Base-by-base conservation (phyloP, 2,888 invertebrate genomes). In the Limnephilus auricula region DNA sequence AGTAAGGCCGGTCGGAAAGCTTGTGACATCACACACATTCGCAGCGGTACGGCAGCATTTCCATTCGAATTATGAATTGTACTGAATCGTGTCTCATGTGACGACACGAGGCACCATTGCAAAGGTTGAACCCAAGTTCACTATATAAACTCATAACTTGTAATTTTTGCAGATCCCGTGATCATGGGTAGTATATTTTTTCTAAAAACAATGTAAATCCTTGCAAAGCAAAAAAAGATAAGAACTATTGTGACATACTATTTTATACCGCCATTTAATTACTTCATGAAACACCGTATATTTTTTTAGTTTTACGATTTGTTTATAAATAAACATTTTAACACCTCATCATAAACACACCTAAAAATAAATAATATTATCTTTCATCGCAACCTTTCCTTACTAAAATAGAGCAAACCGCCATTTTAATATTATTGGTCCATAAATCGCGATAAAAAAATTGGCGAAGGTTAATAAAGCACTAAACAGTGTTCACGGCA, bases 391-490 rank as follows among this genome's bases (percentile, higher is more conserved):
- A 87, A 78, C 37, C 87, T 87, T 87, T 78, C 87, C 78, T 87
- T 85, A 85, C 85, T 85, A 45, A 45, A 30, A 50, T 45, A 85
- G n/a, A 85, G n/a, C 31, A 18, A 32, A 32, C 34, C 84, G 84
- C 34, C 31, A 87, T 65, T 78, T 78, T 78, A 65, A 65, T 65
- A 87, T 15, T 34, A 87, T 87, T 32, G 86, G 78, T 65, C n/a
- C 32, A 87, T 87, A 78, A 87, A 87, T 87, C 50, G n/a, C 80
- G 79, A 79, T 80, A 45, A 80, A 89, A 89, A 89, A 87, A 82
- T 90, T 80, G 80, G 88, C 78, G 82, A 82, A 90, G 90, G 90
- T 80, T 88, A 82, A 86, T 84, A 25, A 65, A 31, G 45, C 79
- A 87, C 86, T 86, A 79, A 90, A 50, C 84, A 90, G 79, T 65